These are phyloP conservation scores for Cynocephalus volans DNA, from an alignment of 2,113 vertebrate genomes.

Conservation along the genomic window DNA sequence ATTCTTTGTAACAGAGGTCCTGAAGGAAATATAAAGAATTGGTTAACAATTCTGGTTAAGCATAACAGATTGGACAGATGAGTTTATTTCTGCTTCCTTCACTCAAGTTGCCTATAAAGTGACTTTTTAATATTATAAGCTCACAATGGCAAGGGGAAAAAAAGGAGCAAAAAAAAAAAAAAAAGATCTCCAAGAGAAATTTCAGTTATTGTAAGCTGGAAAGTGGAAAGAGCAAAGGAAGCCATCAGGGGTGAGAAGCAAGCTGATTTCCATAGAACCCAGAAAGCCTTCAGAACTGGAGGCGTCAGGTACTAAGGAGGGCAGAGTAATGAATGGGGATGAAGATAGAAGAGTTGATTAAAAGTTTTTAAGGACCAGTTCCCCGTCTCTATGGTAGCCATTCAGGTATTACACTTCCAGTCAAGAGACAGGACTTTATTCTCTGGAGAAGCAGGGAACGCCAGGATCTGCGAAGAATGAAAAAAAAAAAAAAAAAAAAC, in stretches of 20 bases:
- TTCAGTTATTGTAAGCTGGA: neutral
- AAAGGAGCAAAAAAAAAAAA: neutral
- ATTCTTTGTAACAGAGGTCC: neutral
- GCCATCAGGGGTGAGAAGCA: neutral
- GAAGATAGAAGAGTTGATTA: neutral
- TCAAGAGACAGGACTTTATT: neutral
- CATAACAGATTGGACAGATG: neutral
- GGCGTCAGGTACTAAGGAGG: neutral
- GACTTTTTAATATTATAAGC: neutral
- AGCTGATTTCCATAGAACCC: constrained; percentile 46
- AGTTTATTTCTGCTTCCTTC: neutral
- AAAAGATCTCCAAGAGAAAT: neutral
- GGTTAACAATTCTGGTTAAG: neutral
- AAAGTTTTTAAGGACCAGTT: neutral
- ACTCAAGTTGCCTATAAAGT: neutral
- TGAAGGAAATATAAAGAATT: constrained; percentile 1
- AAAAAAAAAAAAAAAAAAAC: neutral
- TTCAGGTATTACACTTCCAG: neutral
- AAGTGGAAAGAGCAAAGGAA: neutral
- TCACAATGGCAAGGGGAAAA: neutral
- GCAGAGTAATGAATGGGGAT: neutral
- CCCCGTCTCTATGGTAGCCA: neutral
- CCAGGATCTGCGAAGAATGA: neutral
- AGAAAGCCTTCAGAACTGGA: constrained; percentile 2
- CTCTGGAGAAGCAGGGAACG: neutral